Base-by-base conservation (phyloP, 2,888 invertebrate genomes). In the Eupithecia centaureata region DNA sequence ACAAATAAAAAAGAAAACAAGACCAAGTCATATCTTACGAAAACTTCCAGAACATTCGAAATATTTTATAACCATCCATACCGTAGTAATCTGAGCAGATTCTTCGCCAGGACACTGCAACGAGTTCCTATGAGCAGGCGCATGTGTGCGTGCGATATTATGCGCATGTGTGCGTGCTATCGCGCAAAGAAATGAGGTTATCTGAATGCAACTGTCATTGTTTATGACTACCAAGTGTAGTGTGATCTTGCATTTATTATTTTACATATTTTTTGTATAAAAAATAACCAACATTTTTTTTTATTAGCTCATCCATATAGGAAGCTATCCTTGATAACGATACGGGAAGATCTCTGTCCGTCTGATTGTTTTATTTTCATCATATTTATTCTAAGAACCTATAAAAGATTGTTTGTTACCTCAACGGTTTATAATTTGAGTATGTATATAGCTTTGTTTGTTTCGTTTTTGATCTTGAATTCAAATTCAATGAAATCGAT, bases 171-270 rank as follows among this genome's bases (percentile, higher is more conserved):
- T 68, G 77, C 74, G 72, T 73, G 73, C 85, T 88, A 90, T 90
- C 88, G 81, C 82, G 82, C 86, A 93, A 93, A 93, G 91, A 92
- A 93, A 92, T 92, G 92, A 91, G 92, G 92, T 92, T 93, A 93
- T 93, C 92, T 92, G 85, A 84, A 87, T 86, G 87, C 87, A 84
- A 76, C 81, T 88, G 90, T 92, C 91, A 90, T 88, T 91, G 91
- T 89, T 85, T 89, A 47, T 47, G 22, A 22, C 10, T 22, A 47
- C 22, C 22, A 47, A 47, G 86, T 87, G 86, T 82, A 80, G 81
- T 52, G 82, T 81, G 81, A 81, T 80, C 77, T 75, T 73, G 62
- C 59, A 54, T 65, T 65, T 22, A 47, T 22, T 4, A 47, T 12
- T 18, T 8, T 18, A 42, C 18, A 22, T 22, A 8, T 3, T 47